Base-by-base conservation (phyloP, 2,797 vertebrate species). In the Cossypha dichroa region DNA sequence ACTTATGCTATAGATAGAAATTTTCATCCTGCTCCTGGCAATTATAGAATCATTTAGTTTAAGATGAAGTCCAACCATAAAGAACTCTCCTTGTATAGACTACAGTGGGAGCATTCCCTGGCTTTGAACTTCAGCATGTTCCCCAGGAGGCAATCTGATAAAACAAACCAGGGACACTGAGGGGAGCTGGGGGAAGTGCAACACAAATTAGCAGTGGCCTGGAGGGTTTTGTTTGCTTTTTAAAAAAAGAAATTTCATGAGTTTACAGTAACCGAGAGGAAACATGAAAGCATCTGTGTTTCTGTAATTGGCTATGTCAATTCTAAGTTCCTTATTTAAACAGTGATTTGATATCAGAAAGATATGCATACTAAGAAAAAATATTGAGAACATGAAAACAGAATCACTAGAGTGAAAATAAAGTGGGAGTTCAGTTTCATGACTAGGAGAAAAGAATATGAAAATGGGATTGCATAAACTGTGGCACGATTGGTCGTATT, bases 191-290 rank as follows among this genome's bases (percentile, higher is more conserved):
- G 94, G 51, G 59, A 85, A 91, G n/a, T 36, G 28, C 76, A 92
- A 18, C 69, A 85, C 55, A 91, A 91, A 76, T 94, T 48, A 88
- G 29, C 45, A 63, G 67, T 82, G 82, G 73, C 87, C 82, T 85
- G 66, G 28, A 94, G 87, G 40, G 72, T 46, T 92, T 91, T 80
- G 49, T 80, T 96, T 92, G 73, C 54, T 94, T 95, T 93, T 80
- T 17, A 22, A 51, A 60, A 58, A 60, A 79, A 70, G 64, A 72
- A 89, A 72, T 77, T 52, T 43, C 7, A 4, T 31, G 78, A 77
- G 59, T 91, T 93, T 91, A 86, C 81, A 91, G 77, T 87, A 86
- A 93, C 63, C 54, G 90, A 62, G 29, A 52, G 74, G 34, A 74
- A 76, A 73, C 45, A 54, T 74, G 54, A 82, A 85, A 80, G 41